A percentile compares a stretch with the other conserved stretches of the same genome.
These are phyloP conservation scores for Arbacia lixula DNA, from an alignment of 53 echinoderm and acorn worm species.

Conservation along the genomic window DNA sequence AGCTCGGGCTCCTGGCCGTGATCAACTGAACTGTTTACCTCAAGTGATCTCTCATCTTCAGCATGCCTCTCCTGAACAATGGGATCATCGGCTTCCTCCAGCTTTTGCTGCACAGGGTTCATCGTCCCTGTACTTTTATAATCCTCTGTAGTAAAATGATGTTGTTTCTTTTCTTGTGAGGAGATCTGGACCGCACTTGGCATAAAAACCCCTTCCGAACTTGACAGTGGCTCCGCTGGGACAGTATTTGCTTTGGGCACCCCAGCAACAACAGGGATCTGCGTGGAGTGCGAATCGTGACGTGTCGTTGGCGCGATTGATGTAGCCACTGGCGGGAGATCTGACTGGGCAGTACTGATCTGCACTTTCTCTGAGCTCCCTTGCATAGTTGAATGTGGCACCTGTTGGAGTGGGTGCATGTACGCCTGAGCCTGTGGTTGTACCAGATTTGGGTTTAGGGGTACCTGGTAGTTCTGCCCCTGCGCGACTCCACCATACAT, in stretches of 20 bases:
- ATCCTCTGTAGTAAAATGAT: not conserved
- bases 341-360: slow-evolving; percentile 9
- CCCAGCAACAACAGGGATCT: not conserved
- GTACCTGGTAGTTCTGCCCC: no score
- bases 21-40: not conserved
- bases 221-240: slow-evolving; percentile 30
- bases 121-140: not conserved
- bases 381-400: no score
- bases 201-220: slow-evolving; percentile 20
- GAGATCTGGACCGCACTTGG: slow-evolving; percentile 41
- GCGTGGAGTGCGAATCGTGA: not conserved
- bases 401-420: no score
- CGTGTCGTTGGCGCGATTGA: not conserved
- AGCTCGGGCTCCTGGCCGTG: slow-evolving; percentile 16
- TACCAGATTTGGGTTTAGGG: no score
- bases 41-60: not conserved
- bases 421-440: no score
- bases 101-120: not conserved
- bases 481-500: no score
- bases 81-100: not conserved
- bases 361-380: no score
- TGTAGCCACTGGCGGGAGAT: not conserved
- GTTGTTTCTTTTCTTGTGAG: not conserved
- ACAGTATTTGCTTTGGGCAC: not conserved
- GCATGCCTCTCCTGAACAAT: not conserved